Evolutionary conservation across 1,140 invertebrate species (phyloP), one percentile per base, ranked within the genome.

Genomic region (Panagrolaimus sp.): DNA sequence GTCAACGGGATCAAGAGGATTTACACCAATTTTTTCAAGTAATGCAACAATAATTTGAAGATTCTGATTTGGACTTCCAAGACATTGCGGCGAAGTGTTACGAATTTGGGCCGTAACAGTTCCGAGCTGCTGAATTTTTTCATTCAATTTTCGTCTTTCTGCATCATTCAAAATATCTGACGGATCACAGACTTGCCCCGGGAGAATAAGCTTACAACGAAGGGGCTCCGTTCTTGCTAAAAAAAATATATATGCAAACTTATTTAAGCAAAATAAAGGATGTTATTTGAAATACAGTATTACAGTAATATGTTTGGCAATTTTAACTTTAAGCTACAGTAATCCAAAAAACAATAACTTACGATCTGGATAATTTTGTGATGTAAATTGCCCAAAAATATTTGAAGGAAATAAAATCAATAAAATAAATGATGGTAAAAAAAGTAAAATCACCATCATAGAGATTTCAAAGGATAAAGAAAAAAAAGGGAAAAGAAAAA

Each of bases 311-410:
- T n/a, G n/a, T n/a, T n/a, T n/a, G n/a, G n/a, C n/a, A n/a, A n/a
- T n/a, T n/a, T n/a, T n/a, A n/a, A n/a, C n/a, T n/a, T n/a, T n/a
- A n/a, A n/a, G n/a, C n/a, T n/a, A n/a, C n/a, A n/a, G n/a, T n/a
- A n/a, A n/a, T n/a, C n/a, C n/a, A n/a, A n/a, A n/a, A n/a, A n/a
- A n/a, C n/a, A n/a, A n/a, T n/a, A n/a, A n/a, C n/a, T n/a, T n/a
- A n/a, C n/a, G 76, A 67, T 83, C 76, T 5, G 81, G 76, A 47
- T 79, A 81, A 3, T 76, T 82, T 66, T 80, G 78, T 2, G 79
- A 73, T 31, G 53, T 83, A 71, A 65, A 83, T 63, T 83, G 78
- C 9, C 69, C 57, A 42, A 11, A 13, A 11, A 57, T 16, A 25
- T 20, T n/a, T 27, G 27, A 20, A 57, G 9, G 9, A 57, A 27